Evolutionary conservation across 2,113 vertebrate genomes (phyloP), one percentile per base, ranked within the genome.

Genomic region (Narcine bancroftii): DNA sequence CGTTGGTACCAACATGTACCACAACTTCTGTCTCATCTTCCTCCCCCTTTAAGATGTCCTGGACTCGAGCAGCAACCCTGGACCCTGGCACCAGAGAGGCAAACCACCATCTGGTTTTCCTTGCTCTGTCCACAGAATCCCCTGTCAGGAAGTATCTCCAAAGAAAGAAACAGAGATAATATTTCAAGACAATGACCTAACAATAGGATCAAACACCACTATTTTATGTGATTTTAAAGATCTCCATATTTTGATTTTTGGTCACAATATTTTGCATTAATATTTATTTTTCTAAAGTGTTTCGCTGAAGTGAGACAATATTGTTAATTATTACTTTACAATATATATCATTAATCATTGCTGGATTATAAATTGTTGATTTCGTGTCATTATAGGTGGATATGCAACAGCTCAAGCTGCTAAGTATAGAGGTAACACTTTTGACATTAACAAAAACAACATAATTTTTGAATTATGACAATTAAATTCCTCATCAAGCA

Each of bases 371-470:
- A 87, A 33, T 87, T 87, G 5, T 91, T 21, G 29, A 69, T 91
- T 13, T 60, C 71, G 7, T 91, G 39, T 91, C 36, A 91, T 91
- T 69, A 11, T 42, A 91, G 89, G 63, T 69, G 89, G 63, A 71
- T 91, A 91, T 47, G 89, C 65, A 33, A 13, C 63, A 47, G 89
- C 96, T 93, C 97, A 97, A 95, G 96, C 96, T 94, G 96, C 96
- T 92, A 97, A 96, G 95, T 97, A 95, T 4, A 96, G 96, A 97
- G 95, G 87, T 91, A 91, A 45, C 42, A 45, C 1, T 26, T 87
- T 63, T 47, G 15, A 39, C 4, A n/a, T 87, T 87, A 21, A 17
- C 36, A 36, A 87, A 36, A 87, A 17, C 53, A 87, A 36, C 29
- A 60, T 21, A 87, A 63, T 60, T 87, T 21, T 53, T 83, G 79